A percentile compares a stretch with the other conserved stretches of the same genome.
Conservation (phyloP, 1,140 invertebrate species). For the Aphaenogaster floridana region DNA sequence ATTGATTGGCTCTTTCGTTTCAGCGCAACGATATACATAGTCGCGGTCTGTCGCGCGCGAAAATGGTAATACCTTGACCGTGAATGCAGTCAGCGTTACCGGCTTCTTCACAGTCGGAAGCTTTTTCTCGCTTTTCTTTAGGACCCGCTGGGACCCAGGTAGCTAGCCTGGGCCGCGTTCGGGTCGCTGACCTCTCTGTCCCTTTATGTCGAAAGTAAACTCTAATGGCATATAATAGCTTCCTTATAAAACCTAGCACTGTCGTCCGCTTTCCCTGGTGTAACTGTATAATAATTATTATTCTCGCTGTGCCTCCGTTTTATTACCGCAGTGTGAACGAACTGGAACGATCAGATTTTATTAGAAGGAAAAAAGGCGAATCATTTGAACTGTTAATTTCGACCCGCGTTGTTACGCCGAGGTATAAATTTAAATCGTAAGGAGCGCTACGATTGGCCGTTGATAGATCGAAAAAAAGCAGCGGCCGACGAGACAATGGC, state of each 20-base stretch:
- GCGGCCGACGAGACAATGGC: constrained; percentile 81
- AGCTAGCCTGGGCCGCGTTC: too few species aligned
- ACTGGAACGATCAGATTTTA: constrained; percentile 22
- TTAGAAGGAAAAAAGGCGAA: not conserved
- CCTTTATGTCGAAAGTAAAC: constrained; percentile 17
- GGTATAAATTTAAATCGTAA: not conserved
- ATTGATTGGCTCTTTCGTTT: constrained; percentile 85
- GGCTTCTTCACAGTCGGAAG: not conserved
- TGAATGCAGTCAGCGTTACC: not conserved
- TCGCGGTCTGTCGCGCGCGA: constrained; percentile 59
- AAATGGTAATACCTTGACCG: constrained; percentile 71
- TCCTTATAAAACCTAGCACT: not conserved
- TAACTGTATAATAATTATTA: not conserved
- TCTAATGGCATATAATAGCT: constrained; percentile 46
- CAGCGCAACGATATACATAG: constrained; percentile 59
- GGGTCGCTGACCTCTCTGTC: constrained; percentile 22
- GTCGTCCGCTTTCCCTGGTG: not conserved
- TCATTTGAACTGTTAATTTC: not conserved
- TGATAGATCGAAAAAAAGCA: constrained; percentile 62
- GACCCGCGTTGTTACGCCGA: not conserved
- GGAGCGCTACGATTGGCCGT: constrained; percentile 29
- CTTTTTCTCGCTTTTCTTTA: constrained; percentile 30
- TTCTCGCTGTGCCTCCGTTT: not conserved
- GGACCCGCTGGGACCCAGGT: not conserved
- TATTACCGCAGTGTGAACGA: not conserved